Base-by-base conservation (phyloP, 2,113 vertebrate genomes). In the Panurus biarmicus region DNA sequence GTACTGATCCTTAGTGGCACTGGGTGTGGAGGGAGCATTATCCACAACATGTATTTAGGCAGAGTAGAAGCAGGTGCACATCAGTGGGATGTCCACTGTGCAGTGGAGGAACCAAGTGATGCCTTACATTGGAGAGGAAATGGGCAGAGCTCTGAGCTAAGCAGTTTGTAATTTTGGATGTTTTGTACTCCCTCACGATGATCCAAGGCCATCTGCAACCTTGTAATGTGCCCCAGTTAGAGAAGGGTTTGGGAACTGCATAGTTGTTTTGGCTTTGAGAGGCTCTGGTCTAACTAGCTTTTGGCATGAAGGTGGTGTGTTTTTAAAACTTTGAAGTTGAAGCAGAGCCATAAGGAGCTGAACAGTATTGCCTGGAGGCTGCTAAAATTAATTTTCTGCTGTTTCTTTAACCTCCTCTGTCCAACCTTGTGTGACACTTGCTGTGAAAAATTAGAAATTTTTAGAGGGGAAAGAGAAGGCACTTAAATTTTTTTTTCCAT, bases 301-400 rank as follows among this genome's bases (percentile, higher is more conserved):
- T 56, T 85, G 64, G 44, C 35, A 36, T 66, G 64, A 38, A 51
- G 31, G 18, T 58, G 6, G 1, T 58, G 17, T 14, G 23, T 2
- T 56, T 85, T 66, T 61, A 74, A 86, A 61, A 53, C 47, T 77
- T 13, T 56, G 36, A 51, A 76, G 35, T 44, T 33, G 79, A 93
- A 90, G 51, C 42, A 54, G 42, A 45, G 13, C 62, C 28, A 26
- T 88, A 29, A 47, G 71, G 54, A 90, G 25, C 47, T 94, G 62
- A 83, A 61, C 20, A 24, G 11, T 91, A 22, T 72, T 87, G 53
- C 67, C 81, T 85, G 36, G 29, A 87, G 56, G 72, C 67, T 91
- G 53, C 17, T 60, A 14, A 87, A 87, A 69, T 51, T 54, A 33
- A 22, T 61, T 73, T 90, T 70, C 45, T 94, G 26, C 4, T 73